Percentiles rank a stretch among this genome's conserved stretches.
These are phyloP conservation scores for Hydrophis major DNA, from an alignment of 2,797 vertebrate species.

Conservation along the genomic window DNA sequence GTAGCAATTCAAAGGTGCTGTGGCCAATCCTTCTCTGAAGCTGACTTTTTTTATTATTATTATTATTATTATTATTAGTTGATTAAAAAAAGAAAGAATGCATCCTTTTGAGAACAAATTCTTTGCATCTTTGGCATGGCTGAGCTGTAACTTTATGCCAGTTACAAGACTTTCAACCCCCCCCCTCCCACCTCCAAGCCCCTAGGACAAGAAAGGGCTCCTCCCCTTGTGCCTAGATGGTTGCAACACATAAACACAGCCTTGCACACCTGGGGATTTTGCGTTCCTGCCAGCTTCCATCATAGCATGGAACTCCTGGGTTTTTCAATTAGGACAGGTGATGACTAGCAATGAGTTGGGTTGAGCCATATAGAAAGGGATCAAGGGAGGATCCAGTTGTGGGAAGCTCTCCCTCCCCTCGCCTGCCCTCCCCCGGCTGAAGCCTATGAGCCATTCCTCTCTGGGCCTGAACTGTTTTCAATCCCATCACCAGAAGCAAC, in stretches of 20 bases:
- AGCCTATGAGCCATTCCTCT: background rate
- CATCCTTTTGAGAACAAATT: slow-evolving; percentile 67
- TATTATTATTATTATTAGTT: slow-evolving; percentile 41
- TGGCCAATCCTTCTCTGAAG: background rate
- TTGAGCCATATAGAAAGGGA: background rate
- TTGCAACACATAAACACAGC: background rate
- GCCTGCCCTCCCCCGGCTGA: fast-evolving
- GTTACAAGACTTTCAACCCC: slow-evolving; percentile 58
- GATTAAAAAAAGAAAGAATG: slow-evolving; percentile 65
- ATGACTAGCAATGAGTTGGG: slow-evolving; percentile 52
- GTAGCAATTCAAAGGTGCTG: fast-evolving
- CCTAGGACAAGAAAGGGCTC: background rate
- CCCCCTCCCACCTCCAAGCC: background rate
- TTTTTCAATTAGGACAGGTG: slow-evolving; percentile 55
- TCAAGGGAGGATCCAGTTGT: background rate
- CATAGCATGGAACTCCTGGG: background rate
- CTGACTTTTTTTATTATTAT: background rate
- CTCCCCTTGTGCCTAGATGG: background rate
- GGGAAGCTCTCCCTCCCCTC: fast-evolving
- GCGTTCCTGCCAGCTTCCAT: background rate
- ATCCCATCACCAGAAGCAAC: background rate
- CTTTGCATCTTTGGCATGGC: slow-evolving; percentile 64
- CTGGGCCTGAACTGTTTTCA: background rate
- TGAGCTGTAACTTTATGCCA: slow-evolving; percentile 68
- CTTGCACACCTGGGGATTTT: slow-evolving; percentile 56